Base-by-base conservation (phyloP, 2,888 invertebrate genomes). In the Amorpha juglandis region DNA sequence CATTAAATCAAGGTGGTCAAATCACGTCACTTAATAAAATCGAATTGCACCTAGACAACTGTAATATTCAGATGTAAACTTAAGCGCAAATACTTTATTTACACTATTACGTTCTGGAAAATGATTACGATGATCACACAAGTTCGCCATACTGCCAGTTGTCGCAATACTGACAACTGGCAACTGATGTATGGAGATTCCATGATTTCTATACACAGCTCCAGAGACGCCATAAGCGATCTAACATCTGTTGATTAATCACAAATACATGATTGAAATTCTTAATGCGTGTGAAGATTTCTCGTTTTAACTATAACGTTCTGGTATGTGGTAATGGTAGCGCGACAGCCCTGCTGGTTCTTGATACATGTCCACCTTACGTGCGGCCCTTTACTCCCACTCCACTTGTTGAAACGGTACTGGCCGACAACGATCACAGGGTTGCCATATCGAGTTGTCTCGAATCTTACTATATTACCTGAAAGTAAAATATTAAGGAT, bases 291-390 rank as follows among this genome's bases (percentile, higher is more conserved):
- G 66, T 87, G 86, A 11, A 70, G 67, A 69, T 86, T 87, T 53
- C 69, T 81, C 9, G 74, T 72, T 45, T 77, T 84, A 27, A 88
- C 70, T 47, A 89, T 86, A 14, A 77, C 66, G 63, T 84, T 82
- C 16, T 85, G 76, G 6, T 81, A 69, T 0, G 89, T 89, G 51
- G 79, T 79, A 62, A 89, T 71, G 19, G 84, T 81, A 1, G 88
- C 88, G 2, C 86, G 78, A 68, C 89, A 90, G 3, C 89, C 89
- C 33, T 74, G 74, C 67, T 83, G 82, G 66, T 84, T 83, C 75
- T 87, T 89, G 11, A 82, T 77, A 68, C 89, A 90, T 14, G 78
- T 84, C 89, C 89, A 90, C 3, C 88, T 74, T 14, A 80, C 73
- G 63, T 80, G 78, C 0, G 79, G 78, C 0, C 84, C 86, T 62